phyloP scores from a whole-genome alignment of 2,113 vertebrate species.

The Aphelocoma coerulescens region DNA sequence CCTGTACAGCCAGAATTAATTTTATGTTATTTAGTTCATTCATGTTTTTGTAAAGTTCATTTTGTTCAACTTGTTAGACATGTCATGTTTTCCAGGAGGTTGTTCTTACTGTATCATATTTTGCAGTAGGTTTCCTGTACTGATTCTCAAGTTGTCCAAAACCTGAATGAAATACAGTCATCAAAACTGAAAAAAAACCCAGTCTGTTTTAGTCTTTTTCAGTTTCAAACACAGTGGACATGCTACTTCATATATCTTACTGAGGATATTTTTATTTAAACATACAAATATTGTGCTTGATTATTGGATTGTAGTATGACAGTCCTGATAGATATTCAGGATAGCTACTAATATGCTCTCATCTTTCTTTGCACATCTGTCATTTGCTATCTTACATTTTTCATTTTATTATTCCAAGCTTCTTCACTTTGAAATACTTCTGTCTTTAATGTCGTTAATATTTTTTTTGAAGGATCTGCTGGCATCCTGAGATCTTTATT shows the following conservation, averaged over 20 bases:
- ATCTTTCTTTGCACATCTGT: neutral
- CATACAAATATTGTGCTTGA: neutral
- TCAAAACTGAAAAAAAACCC: neutral
- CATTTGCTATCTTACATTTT: neutral
- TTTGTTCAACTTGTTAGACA: neutral
- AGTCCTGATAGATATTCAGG: neutral
- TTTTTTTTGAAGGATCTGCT: neutral
- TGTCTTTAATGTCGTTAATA: neutral
- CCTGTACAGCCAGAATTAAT: neutral
- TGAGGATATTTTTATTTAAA: neutral
- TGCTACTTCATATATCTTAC: neutral
- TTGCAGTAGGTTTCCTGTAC: neutral
- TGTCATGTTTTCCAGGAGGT: neutral
- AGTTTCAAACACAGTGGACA: neutral
- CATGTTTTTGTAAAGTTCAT: neutral
- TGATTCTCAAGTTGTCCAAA: neutral
- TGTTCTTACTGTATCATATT: neutral
- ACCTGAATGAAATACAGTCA: neutral
- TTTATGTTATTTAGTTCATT: neutral
- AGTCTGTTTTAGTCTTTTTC: neutral
- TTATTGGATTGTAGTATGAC: neutral
- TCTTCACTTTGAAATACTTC: neutral
- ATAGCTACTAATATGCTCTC: neutral
- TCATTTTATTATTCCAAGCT: neutral
- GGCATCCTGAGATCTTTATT: neutral